These are phyloP conservation scores for Lepidochitona cinerea DNA, from an alignment of 2,888 invertebrate species.

Conservation along the genomic window DNA sequence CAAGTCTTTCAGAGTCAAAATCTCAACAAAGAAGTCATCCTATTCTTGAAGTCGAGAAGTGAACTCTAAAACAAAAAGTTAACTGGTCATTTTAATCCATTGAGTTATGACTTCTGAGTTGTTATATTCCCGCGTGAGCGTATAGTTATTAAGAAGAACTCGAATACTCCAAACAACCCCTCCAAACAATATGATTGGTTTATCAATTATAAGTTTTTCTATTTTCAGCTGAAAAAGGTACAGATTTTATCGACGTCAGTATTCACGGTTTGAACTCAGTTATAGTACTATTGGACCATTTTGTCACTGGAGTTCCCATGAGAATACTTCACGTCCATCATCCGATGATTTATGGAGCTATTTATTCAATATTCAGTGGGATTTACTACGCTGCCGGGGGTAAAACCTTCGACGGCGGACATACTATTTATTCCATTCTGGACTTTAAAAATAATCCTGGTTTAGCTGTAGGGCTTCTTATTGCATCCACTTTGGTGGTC, in stretches of 20 bases:
- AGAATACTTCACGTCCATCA: not conserved
- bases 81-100: too few species aligned
- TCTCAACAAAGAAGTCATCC: too few species aligned
- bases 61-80: too few species aligned
- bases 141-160: not conserved
- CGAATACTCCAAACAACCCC: too few species aligned
- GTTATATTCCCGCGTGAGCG: too few species aligned
- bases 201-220: too few species aligned
- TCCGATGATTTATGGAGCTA: not conserved
- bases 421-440: not conserved
- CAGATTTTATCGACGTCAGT: not conserved
- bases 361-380: not conserved
- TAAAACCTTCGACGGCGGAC: not conserved
- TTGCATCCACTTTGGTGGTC: not conserved
- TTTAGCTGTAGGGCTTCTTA: not conserved
- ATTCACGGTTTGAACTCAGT: not conserved
- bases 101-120: too few species aligned
- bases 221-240: too few species aligned
- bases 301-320: not conserved
- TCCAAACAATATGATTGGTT: too few species aligned
- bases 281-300: not conserved
- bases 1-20: too few species aligned
- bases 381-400: conserved; percentile 4
- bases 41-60: too few species aligned
- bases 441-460: conserved; percentile 2